These are phyloP conservation scores for Tetrax tetrax DNA, from an alignment of 2,113 vertebrate genomes.

Conservation along the genomic window DNA sequence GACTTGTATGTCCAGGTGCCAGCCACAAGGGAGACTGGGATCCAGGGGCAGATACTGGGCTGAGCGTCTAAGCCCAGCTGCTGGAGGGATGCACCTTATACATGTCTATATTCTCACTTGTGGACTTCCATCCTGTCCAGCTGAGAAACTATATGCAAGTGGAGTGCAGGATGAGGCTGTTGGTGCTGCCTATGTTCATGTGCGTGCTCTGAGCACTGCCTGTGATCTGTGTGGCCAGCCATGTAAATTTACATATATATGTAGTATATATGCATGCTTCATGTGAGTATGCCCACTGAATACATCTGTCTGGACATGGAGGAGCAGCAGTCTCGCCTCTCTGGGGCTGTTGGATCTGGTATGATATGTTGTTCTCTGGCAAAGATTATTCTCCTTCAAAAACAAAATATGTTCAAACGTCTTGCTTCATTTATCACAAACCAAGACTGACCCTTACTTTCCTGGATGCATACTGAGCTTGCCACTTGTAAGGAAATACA, in stretches of 20 bases:
- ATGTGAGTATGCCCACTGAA: not conserved
- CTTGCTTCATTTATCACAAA: not conserved
- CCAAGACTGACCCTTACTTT: not conserved
- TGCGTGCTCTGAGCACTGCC: not conserved
- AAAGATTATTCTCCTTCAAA: not conserved
- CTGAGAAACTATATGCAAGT: not conserved
- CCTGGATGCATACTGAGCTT: not conserved
- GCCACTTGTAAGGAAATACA: not conserved
- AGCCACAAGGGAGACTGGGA: not conserved
- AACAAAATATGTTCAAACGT: not conserved
- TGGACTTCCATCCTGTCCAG: not conserved
- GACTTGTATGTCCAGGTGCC: not conserved
- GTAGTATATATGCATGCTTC: not conserved
- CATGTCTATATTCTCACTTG: not conserved
- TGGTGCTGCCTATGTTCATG: not conserved
- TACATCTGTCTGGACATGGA: not conserved
- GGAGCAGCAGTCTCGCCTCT: not conserved
- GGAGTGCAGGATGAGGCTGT: not conserved
- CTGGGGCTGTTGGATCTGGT: not conserved
- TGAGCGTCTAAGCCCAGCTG: not conserved
- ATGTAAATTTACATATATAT: too few relatives aligned
- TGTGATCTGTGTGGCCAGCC: not conserved
- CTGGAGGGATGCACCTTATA: not conserved
- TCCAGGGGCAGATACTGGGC: not conserved
- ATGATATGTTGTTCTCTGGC: not conserved